These are phyloP conservation scores for Lagopus muta DNA, from an alignment of 2,113 vertebrate species.

Conservation along the genomic window DNA sequence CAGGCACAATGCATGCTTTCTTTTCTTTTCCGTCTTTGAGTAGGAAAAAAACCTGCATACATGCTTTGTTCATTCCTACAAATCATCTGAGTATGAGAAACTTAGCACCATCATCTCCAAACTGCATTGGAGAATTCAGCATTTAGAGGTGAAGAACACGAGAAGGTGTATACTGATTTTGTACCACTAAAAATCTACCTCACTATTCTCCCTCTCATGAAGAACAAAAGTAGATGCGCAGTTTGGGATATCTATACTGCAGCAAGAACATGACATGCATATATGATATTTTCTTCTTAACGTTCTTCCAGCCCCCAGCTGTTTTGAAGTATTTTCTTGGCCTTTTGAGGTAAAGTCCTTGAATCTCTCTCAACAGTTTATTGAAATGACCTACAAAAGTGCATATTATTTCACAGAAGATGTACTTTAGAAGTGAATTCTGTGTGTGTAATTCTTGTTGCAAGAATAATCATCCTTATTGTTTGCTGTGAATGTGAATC, in stretches of 20 bases:
- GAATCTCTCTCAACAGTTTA: background rate
- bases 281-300: background rate
- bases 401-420: background rate
- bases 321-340: background rate
- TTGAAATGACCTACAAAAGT: background rate
- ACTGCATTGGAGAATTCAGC: background rate
- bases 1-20: fast-evolving
- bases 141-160: background rate
- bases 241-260: background rate
- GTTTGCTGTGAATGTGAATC: fast-evolving
- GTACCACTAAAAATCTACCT: background rate
- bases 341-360: background rate
- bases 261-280: background rate
- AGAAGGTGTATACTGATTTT: background rate
- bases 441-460: background rate
- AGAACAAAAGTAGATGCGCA: background rate
- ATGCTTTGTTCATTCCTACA: background rate
- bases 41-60: background rate
- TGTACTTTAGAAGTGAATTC: background rate
- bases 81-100: background rate
- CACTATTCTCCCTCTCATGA: background rate
- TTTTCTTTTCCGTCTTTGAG: background rate
- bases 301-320: background rate
- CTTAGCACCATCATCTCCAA: background rate
- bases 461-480: fast-evolving